Conservation (phyloP, 2,888 invertebrate genomes). For the Synergus umbraculus region DNA sequence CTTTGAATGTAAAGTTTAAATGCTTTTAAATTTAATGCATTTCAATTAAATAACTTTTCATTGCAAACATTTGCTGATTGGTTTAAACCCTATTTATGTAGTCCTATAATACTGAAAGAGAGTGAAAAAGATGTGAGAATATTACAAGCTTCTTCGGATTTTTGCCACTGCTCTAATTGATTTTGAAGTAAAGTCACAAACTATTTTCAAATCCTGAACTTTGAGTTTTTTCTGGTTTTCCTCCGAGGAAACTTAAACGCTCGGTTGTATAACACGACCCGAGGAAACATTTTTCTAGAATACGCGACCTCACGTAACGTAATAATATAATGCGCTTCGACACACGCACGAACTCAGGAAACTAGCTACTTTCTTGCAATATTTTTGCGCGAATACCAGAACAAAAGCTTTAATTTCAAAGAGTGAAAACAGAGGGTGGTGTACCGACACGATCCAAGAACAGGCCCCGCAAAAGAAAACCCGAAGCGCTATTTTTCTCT, state of each 20-base stretch:
- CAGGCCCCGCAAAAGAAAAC: background rate
- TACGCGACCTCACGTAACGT: background rate
- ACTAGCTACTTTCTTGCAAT: constrained; percentile 3
- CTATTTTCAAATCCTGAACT: background rate
- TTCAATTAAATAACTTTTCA: background rate
- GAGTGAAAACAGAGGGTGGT: constrained; percentile 1
- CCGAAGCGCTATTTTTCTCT: background rate
- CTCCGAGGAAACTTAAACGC: background rate
- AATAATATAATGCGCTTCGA: constrained; percentile 7
- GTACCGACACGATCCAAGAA: background rate
- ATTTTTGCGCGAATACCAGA: background rate
- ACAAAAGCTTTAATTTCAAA: constrained; percentile 2
- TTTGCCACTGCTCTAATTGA: background rate
- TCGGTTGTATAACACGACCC: background rate
- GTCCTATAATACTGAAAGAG: background rate
- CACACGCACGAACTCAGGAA: background rate
- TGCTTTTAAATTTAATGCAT: background rate
- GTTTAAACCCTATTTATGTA: background rate
- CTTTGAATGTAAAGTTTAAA: background rate
- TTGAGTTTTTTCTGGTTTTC: background rate
- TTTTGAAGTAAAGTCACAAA: too few species aligned
- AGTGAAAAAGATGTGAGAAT: too few species aligned
- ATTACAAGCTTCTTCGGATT: too few species aligned
- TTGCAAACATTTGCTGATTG: background rate
- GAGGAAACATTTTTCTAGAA: background rate